Base-by-base conservation (phyloP, 2,888 invertebrate genomes). In the Trachelus stipa region DNA sequence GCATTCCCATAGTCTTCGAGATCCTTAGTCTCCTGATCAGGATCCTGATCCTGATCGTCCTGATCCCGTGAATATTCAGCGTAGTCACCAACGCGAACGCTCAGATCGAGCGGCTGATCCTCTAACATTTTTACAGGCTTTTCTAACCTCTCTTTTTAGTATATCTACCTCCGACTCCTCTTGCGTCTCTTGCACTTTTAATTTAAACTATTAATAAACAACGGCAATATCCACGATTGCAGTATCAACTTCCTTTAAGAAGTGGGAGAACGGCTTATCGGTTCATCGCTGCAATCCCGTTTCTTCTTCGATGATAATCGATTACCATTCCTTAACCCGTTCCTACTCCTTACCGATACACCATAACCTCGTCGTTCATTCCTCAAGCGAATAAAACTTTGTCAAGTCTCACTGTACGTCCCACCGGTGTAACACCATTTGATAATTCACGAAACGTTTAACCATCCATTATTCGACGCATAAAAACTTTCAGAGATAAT, bases 41-140 rank as follows among this genome's bases (percentile, higher is more conserved):
- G 83, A 30, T 83, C 86, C 76, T 80, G 81, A 30, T 77, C 78
- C n/a, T 78, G 80, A 68, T 80, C 77, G 15, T 83, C 78, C 87
- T 93, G 87, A 33, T 88, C 87, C 68, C 85, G 81, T 76, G 86
- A 79, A 73, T 86, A 85, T 83, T 90, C 90, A 71, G 90, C 88
- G 83, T 90, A 90, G 74, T 91, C 91, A 80, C 90, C 91, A 68
- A 91, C 89, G 78, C 92, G 92, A 73, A 95, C 94, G 85, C 96
- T 95, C 90, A 97, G 93, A 93, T 97, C 97, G 91, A 97, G 91
- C 30, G 97, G 97, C 80, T 94, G 94, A 85, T 96, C 95, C 83
- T 94, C 94, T 82, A 91, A 88, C 91, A 90, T 92, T 81, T 82
- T 86, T 80, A 34, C 40, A 12, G 40, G 15, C 23, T 56, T 2